phyloP scores from a whole-genome alignment of 1,140 invertebrate species.

The Phenacoccus solenopsis region DNA sequence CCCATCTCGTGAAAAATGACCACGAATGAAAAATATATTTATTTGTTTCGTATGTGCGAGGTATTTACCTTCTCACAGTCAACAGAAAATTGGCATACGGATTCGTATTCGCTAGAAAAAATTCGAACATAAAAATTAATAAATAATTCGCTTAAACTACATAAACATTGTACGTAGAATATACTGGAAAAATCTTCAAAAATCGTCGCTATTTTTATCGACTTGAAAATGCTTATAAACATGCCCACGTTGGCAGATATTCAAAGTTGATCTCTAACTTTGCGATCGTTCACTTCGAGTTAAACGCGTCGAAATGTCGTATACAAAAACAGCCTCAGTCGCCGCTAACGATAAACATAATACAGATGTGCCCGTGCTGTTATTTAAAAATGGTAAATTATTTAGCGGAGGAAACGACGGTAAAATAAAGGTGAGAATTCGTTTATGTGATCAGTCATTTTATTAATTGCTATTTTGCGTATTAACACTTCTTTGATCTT shows the following conservation, averaged over 20 bases:
- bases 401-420: conserved; percentile 38
- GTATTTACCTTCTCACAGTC: too few relatives aligned
- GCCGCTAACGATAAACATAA: conserved; percentile 34
- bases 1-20: too few relatives aligned
- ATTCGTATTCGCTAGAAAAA: too few relatives aligned
- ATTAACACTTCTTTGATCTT: conserved; percentile 7
- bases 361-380: conserved; percentile 33
- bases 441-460: conserved; percentile 7
- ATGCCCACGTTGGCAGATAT: not conserved
- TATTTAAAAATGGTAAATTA: conserved; percentile 33
- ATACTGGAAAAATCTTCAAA: not conserved
- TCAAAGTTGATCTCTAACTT: too few relatives aligned
- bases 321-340: conserved; percentile 23
- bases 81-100: too few relatives aligned
- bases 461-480: not conserved
- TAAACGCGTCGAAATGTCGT: too few relatives aligned
- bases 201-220: not conserved
- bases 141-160: too few relatives aligned
- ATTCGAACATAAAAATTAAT: too few relatives aligned
- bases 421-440: conserved; percentile 36
- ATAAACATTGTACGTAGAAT: not conserved
- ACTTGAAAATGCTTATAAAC: not conserved
- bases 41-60: too few relatives aligned
- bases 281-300: too few relatives aligned
- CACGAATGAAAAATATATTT: too few relatives aligned